Evolutionary conservation across 2,888 invertebrate genomes (phyloP).

Genomic region (Ennomos quercinarius): DNA sequence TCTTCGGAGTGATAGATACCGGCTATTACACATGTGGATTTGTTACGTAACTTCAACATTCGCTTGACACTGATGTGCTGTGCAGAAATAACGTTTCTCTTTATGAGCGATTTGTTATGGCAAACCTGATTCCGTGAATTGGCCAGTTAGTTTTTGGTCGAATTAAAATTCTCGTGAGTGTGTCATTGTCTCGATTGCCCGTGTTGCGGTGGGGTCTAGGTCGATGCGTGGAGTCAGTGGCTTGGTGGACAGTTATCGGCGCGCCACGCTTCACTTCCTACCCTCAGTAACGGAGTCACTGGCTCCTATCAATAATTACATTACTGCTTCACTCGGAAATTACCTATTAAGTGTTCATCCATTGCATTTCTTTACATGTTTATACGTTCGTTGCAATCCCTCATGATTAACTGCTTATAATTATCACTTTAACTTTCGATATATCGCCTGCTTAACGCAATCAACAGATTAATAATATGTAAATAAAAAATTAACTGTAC

Average conservation of each 20-base stretch:
- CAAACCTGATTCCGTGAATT: constrained; percentile 19
- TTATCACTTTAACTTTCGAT: not conserved
- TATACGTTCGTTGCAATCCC: not conserved
- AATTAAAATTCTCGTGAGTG: constrained; percentile 12
- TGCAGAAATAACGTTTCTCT: constrained; percentile 9
- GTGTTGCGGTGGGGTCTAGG: constrained; percentile 46
- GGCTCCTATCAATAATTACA: constrained; percentile 61
- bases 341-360: constrained; percentile 8
- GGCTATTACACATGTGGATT: constrained; percentile 31
- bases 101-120: constrained; percentile 20
- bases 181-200: constrained; percentile 14
- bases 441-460: too few species aligned
- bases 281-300: constrained; percentile 53
- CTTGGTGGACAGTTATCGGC: constrained; percentile 54
- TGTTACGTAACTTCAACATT: constrained; percentile 30
- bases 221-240: constrained; percentile 24
- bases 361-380: constrained; percentile 33
- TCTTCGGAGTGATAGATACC: constrained; percentile 38
- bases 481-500: too few species aligned
- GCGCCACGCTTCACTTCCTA: constrained; percentile 69
- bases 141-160: constrained; percentile 10
- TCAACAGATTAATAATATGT: too few species aligned
- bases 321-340: constrained; percentile 31
- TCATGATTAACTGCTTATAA: not conserved
- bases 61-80: constrained; percentile 3